Evolutionary conservation across 2,888 invertebrate genomes (phyloP), one percentile per base, ranked within the genome.

Genomic region (Teleiodes luculella): DNA sequence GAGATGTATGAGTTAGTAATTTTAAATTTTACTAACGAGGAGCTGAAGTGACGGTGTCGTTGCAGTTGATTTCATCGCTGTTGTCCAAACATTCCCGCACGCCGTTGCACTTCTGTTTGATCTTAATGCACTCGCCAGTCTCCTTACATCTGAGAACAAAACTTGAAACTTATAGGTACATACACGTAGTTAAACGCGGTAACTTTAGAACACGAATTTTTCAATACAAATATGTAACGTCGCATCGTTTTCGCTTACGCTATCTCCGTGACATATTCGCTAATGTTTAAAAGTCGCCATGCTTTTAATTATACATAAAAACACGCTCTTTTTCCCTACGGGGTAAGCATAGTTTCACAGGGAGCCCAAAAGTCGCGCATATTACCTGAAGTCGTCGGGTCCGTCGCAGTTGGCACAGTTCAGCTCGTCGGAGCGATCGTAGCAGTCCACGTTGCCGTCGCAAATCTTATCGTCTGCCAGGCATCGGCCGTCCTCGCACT

Each of bases 401-500:
- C 76, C 70, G 45, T 84, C 76, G 62, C 88, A 88, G 16, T 65
- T 60, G 35, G 69, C 64, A 72, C 86, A 87, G 3, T 65, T 54
- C 0, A 52, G 10, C 70, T 93, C 93, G 71, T 94, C 93, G 30
- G 90, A 89, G 50, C 82, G 82, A 71, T 94, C 94, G 7, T 64
- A 57, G 78, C 94, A 95, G 78, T 95, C 92, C 14, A 54, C 57
- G 8, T 67, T 59, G 28, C 80, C 77, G 80, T 95, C 87, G 79
- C 95, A 94, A 77, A 91, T 91, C 73, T 80, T 83, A 65, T 70
- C 76, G 68, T 82, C 88, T 58, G 89, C 83, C 73, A 95, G 86
- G 78, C 95, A 95, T 71, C 75, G 85, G 64, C 91, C 92, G 78
- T 91, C n/a, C n/a, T n/a, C 91, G 77, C 91, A 87, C 56, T 57